Evolutionary conservation across 2,113 vertebrate species (phyloP), one percentile per base, ranked within the genome.

Genomic region (Sander vitreus): DNA sequence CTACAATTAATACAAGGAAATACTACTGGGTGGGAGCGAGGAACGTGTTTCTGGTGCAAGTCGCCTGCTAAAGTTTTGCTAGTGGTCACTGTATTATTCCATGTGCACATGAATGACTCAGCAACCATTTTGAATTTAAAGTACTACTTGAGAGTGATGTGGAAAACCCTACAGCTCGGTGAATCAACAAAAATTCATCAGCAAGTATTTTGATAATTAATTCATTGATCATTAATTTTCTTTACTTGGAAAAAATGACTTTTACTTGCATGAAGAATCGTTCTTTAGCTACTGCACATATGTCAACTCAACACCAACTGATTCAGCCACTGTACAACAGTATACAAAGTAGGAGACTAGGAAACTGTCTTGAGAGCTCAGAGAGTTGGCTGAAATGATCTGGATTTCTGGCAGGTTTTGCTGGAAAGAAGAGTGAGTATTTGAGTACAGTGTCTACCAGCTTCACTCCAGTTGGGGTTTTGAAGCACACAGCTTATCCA

Each of bases 381-480:
- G 30, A 62, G 47, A 67, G 59, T 50, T 67, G n/a, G 51, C 25
- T 18, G 25, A 57, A 69, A 81, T 33, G 16, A 73, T 82, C 16
- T 57, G 30, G 47, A 39, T 14, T 60, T 80, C 55, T 12, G 19
- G 62, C 59, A 53, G 63, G 12, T 73, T 69, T 48, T 25, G 19
- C 30, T 75, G 48, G 36, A 43, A 47, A 57, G 18, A 12, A 60
- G 63, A 55, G 14, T 23, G 43, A 54, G 30, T 55, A 36, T 70
- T 63, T 59, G 51, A 73, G 63, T 6, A 36, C 14, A 30, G 43
- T 80, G 57, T 76, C 47, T 30, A 73, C 51, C 13, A 51, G 60
- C 75, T 81, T 86, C 43, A 33, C 66, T 88, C 64, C n/a, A 23
- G 58, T 76, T 63, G 57, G n/a, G 57, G 78, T 51, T 53, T 66